Percentiles rank a stretch among this genome's conserved stretches.
phyloP scores from a whole-genome alignment of 2,888 invertebrate genomes.

The Conistra vaccinii region DNA sequence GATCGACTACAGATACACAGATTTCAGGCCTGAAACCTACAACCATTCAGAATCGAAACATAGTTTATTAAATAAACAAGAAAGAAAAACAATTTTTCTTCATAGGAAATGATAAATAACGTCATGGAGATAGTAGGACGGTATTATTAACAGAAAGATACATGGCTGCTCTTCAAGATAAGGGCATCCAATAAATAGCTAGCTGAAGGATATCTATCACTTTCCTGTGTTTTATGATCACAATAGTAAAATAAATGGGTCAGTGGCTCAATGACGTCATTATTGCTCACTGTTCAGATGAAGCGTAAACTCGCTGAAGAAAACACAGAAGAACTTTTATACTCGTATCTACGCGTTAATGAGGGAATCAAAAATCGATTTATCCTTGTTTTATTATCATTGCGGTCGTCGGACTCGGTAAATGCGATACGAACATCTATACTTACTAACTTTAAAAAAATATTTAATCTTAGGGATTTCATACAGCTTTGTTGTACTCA shows the following conservation, averaged over 20 bases:
- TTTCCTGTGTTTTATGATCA: conserved; percentile 75
- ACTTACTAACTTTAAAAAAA: not conserved
- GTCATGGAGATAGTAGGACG: conserved; percentile 24
- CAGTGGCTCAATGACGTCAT: conserved; percentile 69
- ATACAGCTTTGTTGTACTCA: not conserved
- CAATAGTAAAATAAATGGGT: conserved; percentile 77
- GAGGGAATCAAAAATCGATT: conserved; percentile 32
- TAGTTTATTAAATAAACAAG: conserved; percentile 27
- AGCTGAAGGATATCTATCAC: conserved; percentile 65
- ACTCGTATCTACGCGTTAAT: conserved; percentile 24
- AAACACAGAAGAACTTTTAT: conserved; percentile 30
- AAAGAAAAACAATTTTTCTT: conserved; percentile 24
- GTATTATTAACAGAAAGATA: conserved; percentile 42
- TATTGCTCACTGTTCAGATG: conserved; percentile 52
- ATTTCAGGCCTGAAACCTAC: not conserved
- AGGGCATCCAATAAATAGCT: conserved; percentile 60
- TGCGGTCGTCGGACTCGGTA: not conserved
- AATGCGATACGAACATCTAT: not conserved
- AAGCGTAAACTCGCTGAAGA: conserved; percentile 42
- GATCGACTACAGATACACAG: not conserved
- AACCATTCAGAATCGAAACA: not conserved
- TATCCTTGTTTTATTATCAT: conserved; percentile 17
- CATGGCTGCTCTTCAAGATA: conserved; percentile 39
- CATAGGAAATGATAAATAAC: conserved; percentile 25
- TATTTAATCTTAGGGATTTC: not conserved